A percentile compares a stretch with the other conserved stretches of the same genome.
Evolutionary conservation across 2,113 vertebrate genomes (phyloP).

Genomic region (Chaetodon trifascialis): DNA sequence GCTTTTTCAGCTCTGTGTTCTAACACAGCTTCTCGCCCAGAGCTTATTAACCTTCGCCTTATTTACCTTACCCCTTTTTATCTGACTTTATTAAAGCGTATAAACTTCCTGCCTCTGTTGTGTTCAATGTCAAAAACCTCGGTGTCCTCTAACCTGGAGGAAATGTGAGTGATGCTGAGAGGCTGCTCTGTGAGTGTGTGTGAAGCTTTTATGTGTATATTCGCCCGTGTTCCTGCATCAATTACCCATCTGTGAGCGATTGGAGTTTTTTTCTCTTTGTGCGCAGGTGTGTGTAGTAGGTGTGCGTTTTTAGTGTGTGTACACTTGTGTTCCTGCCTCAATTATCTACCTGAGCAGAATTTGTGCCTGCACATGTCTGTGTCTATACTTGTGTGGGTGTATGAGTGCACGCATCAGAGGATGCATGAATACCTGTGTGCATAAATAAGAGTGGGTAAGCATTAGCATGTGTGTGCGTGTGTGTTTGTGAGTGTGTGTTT

Average conservation of each 20-base stretch:
- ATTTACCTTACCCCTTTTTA: slow-evolving; percentile 75
- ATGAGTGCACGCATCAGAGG: slow-evolving; percentile 59
- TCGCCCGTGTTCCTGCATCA: slow-evolving; percentile 54
- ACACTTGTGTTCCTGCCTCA: slow-evolving; percentile 48
- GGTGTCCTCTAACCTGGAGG: slow-evolving; percentile 66
- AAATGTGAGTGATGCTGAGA: slow-evolving; percentile 55
- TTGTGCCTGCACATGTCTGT: slow-evolving; percentile 55
- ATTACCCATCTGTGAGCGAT: slow-evolving; percentile 72
- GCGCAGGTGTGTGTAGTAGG: slow-evolving; percentile 15
- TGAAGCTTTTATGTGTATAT: slow-evolving; percentile 48
- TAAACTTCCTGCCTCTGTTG: slow-evolving; percentile 53
- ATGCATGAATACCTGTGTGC: slow-evolving; percentile 62
- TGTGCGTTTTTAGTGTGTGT: slow-evolving; percentile 33
- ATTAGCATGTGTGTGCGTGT: slow-evolving; percentile 49
- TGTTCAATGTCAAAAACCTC: slow-evolving; percentile 73
- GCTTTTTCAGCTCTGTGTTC: slow-evolving; percentile 47
- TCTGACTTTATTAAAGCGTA: slow-evolving; percentile 70
- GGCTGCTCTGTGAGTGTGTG: slow-evolving; percentile 19
- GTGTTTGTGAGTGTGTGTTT: slow-evolving; percentile 29
- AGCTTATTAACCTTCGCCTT: slow-evolving; percentile 77
- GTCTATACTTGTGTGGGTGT: slow-evolving; percentile 50
- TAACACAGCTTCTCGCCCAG: slow-evolving; percentile 39
- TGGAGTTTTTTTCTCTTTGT: slow-evolving; percentile 26
- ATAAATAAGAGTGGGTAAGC: slow-evolving; percentile 58
- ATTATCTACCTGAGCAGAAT: slow-evolving; percentile 71